Evolutionary conservation across 37 sponge, comb jelly and placozoan species (phyloP).

Genomic region (Aphrocallistes beatrix): DNA sequence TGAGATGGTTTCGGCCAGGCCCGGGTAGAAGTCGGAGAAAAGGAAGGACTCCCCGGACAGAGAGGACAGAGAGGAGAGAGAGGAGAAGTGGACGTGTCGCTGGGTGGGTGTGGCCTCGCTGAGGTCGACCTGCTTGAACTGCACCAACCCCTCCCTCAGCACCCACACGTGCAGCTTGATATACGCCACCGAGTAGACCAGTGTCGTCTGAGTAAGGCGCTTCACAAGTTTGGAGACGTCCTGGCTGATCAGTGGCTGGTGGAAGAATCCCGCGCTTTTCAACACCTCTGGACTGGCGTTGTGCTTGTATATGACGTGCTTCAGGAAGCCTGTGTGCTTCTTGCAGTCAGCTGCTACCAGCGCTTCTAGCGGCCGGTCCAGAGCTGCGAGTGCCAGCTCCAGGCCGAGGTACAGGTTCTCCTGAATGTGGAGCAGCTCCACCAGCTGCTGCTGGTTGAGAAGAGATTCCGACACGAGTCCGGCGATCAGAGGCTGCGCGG

Average conservation of each 20-base stretch:
- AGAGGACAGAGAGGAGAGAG: neutral
- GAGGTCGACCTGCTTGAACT: conserved; percentile 69
- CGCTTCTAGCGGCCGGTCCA: conserved; percentile 60
- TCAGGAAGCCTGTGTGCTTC: conserved; percentile 46
- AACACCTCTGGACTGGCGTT: conserved; percentile 40
- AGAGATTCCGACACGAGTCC: conserved; percentile 41
- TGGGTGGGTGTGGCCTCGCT: conserved; percentile 21
- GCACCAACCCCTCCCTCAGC: conserved; percentile 67
- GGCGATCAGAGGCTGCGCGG: conserved; percentile 62
- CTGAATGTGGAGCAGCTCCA: conserved; percentile 42
- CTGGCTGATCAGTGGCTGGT: conserved; percentile 30
- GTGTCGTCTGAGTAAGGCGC: conserved; percentile 35
- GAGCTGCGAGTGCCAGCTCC: conserved; percentile 55
- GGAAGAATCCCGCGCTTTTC: conserved; percentile 43
- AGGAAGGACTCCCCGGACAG: neutral
- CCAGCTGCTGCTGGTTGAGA: conserved; percentile 38
- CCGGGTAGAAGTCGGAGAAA: neutral
- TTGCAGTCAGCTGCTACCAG: conserved; percentile 80
- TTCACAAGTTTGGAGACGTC: conserved; percentile 51
- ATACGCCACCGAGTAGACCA: conserved; percentile 69
- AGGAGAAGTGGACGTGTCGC: neutral
- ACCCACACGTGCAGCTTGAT: conserved; percentile 78
- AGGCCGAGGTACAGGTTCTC: conserved; percentile 55
- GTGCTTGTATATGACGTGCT: conserved; percentile 41
- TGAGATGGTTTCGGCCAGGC: neutral